A percentile compares a stretch with the other conserved stretches of the same genome.
Evolutionary conservation across 2,888 invertebrate species (phyloP).

Genomic region (Axea sp.): DNA sequence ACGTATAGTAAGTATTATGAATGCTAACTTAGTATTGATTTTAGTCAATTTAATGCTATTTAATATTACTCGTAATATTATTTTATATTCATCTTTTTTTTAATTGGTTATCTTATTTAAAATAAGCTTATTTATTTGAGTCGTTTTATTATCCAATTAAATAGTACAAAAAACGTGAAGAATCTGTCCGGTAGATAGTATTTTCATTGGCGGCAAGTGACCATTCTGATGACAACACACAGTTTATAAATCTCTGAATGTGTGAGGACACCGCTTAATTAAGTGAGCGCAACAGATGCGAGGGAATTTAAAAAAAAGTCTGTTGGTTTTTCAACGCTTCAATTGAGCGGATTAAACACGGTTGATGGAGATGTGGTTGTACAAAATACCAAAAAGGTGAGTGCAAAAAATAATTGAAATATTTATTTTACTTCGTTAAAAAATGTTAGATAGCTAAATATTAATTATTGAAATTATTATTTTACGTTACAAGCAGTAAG

Average conservation of each 20-base stretch:
- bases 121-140: neutral
- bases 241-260: constrained; percentile 41
- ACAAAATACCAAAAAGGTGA: too few relatives aligned
- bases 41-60: too few relatives aligned
- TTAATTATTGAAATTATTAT: too few relatives aligned
- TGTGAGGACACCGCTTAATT: constrained; percentile 51
- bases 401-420: too few relatives aligned
- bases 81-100: too few relatives aligned
- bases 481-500: too few relatives aligned
- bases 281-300: constrained; percentile 54
- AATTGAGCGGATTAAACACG: constrained; percentile 31
- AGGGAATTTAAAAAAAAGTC: constrained; percentile 38
- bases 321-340: constrained; percentile 18
- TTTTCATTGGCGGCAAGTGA: constrained; percentile 13
- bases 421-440: too few relatives aligned
- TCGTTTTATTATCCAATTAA: constrained; percentile 14
- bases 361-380: too few relatives aligned
- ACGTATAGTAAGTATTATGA: too few relatives aligned
- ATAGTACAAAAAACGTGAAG: constrained; percentile 28
- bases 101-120: neutral
- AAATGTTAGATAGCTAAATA: too few relatives aligned
- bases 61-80: too few relatives aligned
- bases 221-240: constrained; percentile 37
- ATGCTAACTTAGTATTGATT: too few relatives aligned
- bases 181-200: constrained; percentile 24